Conservation (phyloP, 2,113 vertebrate genomes). For the Xerus inauris region DNA sequence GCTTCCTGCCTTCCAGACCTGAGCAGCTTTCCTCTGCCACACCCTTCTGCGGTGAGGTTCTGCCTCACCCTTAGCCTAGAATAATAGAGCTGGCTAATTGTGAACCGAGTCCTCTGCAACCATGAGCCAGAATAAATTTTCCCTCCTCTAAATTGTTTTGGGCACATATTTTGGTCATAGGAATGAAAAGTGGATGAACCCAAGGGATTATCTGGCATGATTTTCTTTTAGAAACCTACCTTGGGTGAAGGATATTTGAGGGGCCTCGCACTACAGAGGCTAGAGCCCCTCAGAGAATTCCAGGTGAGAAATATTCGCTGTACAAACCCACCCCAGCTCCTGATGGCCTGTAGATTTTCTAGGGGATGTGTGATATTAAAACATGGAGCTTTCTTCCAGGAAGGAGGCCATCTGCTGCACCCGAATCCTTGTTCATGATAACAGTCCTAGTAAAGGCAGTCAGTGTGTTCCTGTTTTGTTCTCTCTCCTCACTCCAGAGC, state of each 20-base stretch:
- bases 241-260: background rate
- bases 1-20: too few species aligned
- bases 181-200: too few species aligned
- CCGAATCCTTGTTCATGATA: rapidly evolving
- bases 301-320: rapidly evolving
- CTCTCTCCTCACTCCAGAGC: background rate
- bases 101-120: too few species aligned
- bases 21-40: too few species aligned
- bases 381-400: background rate
- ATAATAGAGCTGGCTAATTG: too few species aligned
- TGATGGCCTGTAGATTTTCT: background rate
- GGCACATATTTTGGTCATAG: too few species aligned
- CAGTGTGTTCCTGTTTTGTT: background rate
- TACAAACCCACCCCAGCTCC: background rate
- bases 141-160: too few species aligned
- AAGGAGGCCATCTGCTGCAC: background rate
- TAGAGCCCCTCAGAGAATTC: background rate
- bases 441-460: background rate
- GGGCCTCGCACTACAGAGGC: background rate
- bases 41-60: too few species aligned
- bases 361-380: background rate
- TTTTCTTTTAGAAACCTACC: background rate
- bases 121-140: too few species aligned
- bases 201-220: too few species aligned
- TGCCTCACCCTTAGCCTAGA: too few species aligned